Evolutionary conservation across 2,113 vertebrate species (phyloP), one percentile per base, ranked within the genome.

Genomic region (Cromileptes altivelis): DNA sequence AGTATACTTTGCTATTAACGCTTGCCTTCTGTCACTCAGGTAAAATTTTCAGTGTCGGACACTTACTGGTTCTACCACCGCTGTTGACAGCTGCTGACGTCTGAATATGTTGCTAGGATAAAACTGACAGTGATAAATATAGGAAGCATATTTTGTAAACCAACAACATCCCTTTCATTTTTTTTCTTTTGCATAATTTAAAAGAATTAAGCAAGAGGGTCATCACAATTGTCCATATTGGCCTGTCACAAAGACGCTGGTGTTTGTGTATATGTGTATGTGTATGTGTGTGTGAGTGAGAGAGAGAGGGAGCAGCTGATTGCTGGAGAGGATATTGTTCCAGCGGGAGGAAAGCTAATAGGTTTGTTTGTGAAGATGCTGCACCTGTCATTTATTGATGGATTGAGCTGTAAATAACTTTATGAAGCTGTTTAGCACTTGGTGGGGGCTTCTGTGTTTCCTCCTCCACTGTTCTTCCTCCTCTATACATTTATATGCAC

Each of bases 371-470:
- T 89, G 85, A 82, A 78, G 86, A 92, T 83, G 84, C 75, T 87
- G 90, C 93, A 93, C 90, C 92, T 94, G 94, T 88, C 52, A 25
- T 73, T 91, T 85, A 88, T 89, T 94, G 87, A 93, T 87, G 78
- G 89, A 91, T 30, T 80, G 89, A 87, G 81, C 92, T 92, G 85
- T 90, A 93, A 92, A 94, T 93, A 94, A 91, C 88, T 84, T 71
- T 81, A 76, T 82, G 80, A 90, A 84, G 78, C 79, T 84, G 79
- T 82, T 85, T 65, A 85, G 67, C 65, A 64, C 42, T 72, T 42
- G 19, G 40, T 4, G 64, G 81, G 50, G 80, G 52, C 45, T 78
- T 67, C 85, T 78, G 74, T 64, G 42, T 63, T 80, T 82, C 62
- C 55, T 74, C 21, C 6, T 9, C 17, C 10, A 1, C 62, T 65